phyloP scores from a whole-genome alignment of 2,888 invertebrate genomes.

The Morpho helenor region DNA sequence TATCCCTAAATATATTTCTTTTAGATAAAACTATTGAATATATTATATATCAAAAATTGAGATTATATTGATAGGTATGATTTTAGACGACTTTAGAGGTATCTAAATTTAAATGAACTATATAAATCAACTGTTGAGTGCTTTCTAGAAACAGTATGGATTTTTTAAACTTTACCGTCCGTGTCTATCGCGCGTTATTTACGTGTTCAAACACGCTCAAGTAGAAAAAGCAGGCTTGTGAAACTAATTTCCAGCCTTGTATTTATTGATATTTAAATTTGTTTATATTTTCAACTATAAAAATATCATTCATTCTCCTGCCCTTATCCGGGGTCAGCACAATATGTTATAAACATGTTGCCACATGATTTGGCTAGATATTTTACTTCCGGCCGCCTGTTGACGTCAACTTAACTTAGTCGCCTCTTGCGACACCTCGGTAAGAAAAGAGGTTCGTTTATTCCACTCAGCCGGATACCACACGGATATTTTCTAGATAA shows the following conservation, averaged over 20 bases:
- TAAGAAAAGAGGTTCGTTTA: too few relatives aligned
- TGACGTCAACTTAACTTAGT: too few relatives aligned
- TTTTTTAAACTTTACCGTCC: constrained; percentile 54
- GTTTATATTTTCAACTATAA: too few relatives aligned
- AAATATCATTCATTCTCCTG: too few relatives aligned
- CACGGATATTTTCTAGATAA: too few relatives aligned
- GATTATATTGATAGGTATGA: constrained; percentile 31
- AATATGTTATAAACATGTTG: too few relatives aligned
- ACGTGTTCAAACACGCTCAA: constrained; percentile 10
- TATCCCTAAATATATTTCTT: constrained; percentile 27
- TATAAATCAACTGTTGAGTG: background rate
- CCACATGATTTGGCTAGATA: too few relatives aligned
- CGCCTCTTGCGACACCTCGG: too few relatives aligned
- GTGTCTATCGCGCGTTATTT: constrained; percentile 20
- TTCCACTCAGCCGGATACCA: too few relatives aligned
- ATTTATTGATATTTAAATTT: too few relatives aligned
- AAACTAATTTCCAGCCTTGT: constrained; percentile 2
- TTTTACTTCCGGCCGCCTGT: too few relatives aligned
- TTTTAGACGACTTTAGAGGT: constrained; percentile 27
- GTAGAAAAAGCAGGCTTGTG: background rate
- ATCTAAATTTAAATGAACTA: background rate
- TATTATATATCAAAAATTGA: constrained; percentile 25
- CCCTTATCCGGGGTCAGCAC: too few relatives aligned
- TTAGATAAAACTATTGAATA: constrained; percentile 17
- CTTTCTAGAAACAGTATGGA: background rate